Evolutionary conservation across 2,888 invertebrate genomes (phyloP).

Genomic region (Eupithecia centaureata): DNA sequence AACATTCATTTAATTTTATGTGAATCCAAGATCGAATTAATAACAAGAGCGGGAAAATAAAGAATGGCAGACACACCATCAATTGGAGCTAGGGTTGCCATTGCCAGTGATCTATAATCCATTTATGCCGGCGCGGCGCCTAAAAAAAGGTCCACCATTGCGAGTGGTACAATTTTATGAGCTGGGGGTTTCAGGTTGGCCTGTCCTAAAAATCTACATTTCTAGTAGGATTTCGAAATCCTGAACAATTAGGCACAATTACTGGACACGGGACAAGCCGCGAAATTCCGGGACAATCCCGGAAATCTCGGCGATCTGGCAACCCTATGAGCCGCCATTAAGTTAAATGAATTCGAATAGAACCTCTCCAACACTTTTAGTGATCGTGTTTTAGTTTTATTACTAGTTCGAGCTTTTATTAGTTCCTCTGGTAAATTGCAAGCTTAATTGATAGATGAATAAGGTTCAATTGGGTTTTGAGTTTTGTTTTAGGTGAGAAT

Average conservation of each 20-base stretch:
- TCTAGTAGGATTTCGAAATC: too few species aligned
- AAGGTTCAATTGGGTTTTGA: background rate
- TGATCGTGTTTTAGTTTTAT: slow-evolving; percentile 11
- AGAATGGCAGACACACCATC: slow-evolving; percentile 9
- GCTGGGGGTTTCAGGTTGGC: too few species aligned
- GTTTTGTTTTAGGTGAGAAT: background rate
- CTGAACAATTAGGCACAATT: too few species aligned
- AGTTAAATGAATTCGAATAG: slow-evolving; percentile 23
- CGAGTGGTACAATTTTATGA: too few species aligned
- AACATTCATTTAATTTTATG: slow-evolving; percentile 14
- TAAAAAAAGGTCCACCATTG: too few species aligned
- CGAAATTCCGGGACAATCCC: too few species aligned
- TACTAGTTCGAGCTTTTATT: slow-evolving; percentile 1
- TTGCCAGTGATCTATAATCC: too few species aligned
- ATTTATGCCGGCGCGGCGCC: too few species aligned
- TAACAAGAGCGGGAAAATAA: slow-evolving; percentile 6
- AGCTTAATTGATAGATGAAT: background rate
- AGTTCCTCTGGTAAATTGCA: background rate
- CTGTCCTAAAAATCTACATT: too few species aligned
- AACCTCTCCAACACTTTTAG: slow-evolving; percentile 18
- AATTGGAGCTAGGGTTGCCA: too few species aligned
- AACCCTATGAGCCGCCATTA: slow-evolving; percentile 17
- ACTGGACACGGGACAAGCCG: too few species aligned
- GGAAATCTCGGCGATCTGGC: too few species aligned
- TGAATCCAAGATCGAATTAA: background rate